Base-by-base conservation (phyloP, 2,113 vertebrate genomes). In the Onychostoma macrolepis region DNA sequence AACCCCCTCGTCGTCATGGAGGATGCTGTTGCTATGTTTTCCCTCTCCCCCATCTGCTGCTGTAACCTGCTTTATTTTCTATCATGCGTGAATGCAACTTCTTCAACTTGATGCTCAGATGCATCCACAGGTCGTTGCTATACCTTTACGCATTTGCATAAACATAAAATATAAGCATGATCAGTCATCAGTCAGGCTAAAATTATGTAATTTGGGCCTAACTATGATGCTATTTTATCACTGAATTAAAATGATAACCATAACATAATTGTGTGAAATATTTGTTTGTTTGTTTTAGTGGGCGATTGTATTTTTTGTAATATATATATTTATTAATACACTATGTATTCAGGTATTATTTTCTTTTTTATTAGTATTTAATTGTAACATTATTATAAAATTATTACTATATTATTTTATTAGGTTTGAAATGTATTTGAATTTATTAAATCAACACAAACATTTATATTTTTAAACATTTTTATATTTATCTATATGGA, bases 1-100 rank as follows among this genome's bases (percentile, higher is more conserved):
- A 58, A 38, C n/a, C 71, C 84, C 36, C 83, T 53, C 61, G 43
- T 90, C 85, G 88, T 92, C 93, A 94, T 95, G 94, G 93, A 93
- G 94, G 95, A 93, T 89, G 90, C 86, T 88, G 83, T 85, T 91
- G 50, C 85, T 87, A 50, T 92, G 72, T 82, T 36, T 69, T 80
- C 7, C 82, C 41, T 28, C 48, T 82, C 43, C 58, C 65, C 50
- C 67, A 72, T 76, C 48, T 78, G 76, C 45, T 21, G 9, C 48
- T 28, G 15, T 78, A 33, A 78, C 17, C 17, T 19, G 45, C 17
- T 78, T 78, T 30, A 30, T 78, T 53, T 78, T 48, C 5, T 33
- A 53, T 30, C 76, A 12, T 30, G 76, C 19, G 11, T 50, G 28
- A 33, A 67, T 50, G 41, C 10, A 86, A 87, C 86, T 89, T 87